phyloP scores from a whole-genome alignment of 2,888 invertebrate genomes.

The Aricia artaxerxes region DNA sequence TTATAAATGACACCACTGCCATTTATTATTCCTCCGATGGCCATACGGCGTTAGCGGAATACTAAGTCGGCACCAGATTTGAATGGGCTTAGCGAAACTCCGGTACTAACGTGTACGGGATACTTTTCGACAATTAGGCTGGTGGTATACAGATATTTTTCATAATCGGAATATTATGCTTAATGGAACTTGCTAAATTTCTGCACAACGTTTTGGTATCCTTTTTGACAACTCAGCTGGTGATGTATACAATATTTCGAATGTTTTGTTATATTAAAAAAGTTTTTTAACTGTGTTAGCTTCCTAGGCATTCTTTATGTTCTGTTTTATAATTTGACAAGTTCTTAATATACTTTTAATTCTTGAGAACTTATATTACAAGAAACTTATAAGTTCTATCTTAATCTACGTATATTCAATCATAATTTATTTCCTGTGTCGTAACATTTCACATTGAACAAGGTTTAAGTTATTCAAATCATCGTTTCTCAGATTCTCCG shows the following conservation, averaged over 20 bases:
- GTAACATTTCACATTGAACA: constrained; percentile 13
- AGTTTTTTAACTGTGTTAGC: no score
- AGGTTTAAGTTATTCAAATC: constrained; percentile 9
- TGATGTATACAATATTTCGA: no score
- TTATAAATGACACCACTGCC: constrained; percentile 61
- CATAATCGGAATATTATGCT: background rate
- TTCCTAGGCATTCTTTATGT: no score
- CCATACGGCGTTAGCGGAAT: constrained; percentile 62
- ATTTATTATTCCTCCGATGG: constrained; percentile 70
- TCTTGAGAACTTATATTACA: background rate
- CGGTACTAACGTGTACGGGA: background rate
- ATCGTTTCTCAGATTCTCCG: constrained; percentile 1
- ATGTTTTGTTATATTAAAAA: no score
- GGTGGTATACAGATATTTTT: background rate
- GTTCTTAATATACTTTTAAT: background rate
- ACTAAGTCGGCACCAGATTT: constrained; percentile 57
- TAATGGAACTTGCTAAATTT: no score
- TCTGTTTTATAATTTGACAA: no score
- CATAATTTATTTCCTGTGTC: background rate
- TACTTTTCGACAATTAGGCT: background rate
- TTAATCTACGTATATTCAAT: background rate
- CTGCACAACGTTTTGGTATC: no score
- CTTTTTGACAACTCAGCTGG: no score
- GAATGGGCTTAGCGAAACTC: constrained; percentile 32
- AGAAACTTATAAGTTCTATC: background rate